Conservation (phyloP, 92 coral and sea anemone species). For the Paramuricea clavata region DNA sequence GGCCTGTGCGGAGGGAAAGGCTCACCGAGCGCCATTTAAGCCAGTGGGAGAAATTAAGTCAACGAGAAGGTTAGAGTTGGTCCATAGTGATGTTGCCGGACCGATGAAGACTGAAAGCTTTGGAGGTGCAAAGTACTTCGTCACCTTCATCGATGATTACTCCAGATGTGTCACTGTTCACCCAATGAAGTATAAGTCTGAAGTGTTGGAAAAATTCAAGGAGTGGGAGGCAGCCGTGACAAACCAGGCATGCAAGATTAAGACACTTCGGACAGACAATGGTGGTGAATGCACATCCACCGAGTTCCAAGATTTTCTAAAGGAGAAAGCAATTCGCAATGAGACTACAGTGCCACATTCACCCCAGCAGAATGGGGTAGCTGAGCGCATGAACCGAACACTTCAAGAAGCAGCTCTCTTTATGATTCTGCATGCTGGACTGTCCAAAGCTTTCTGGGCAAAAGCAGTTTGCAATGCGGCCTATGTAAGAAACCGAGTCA, state of each 20-base stretch:
- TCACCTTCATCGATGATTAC: constrained; percentile 19
- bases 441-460: constrained; percentile 62
- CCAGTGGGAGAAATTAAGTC: constrained; percentile 27
- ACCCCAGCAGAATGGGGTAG: constrained; percentile 64
- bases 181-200: constrained; percentile 29
- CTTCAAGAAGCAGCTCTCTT: constrained; percentile 68
- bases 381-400: constrained; percentile 67
- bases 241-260: constrained; percentile 20
- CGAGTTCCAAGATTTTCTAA: constrained; percentile 22
- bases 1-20: constrained; percentile 19
- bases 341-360: constrained; percentile 59
- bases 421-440: constrained; percentile 66
- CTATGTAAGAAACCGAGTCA: constrained; percentile 10
- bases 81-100: constrained; percentile 31
- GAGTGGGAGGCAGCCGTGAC: constrained; percentile 37
- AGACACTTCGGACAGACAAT: constrained; percentile 15
- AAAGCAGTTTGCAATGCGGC: constrained; percentile 58
- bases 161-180: constrained; percentile 33
- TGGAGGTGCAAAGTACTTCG: constrained; percentile 22
- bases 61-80: constrained; percentile 15
- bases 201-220: constrained; percentile 21
- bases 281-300: constrained; percentile 18
- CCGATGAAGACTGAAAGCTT: constrained; percentile 28
- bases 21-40: constrained; percentile 17
- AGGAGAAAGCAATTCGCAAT: constrained; percentile 58